phyloP scores from a whole-genome alignment of 2,797 vertebrate species.

The Chromis chromis region DNA sequence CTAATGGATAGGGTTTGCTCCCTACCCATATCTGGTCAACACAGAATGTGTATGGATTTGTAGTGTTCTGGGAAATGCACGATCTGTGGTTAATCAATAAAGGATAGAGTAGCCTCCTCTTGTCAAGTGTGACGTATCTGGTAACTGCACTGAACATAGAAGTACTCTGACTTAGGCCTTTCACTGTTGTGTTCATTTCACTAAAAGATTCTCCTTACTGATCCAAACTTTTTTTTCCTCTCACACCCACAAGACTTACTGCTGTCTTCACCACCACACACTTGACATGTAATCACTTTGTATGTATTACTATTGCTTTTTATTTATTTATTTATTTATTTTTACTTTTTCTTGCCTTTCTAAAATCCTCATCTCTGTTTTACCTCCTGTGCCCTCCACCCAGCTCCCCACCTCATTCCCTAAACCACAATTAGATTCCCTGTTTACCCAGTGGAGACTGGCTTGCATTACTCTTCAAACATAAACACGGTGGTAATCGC shows the following conservation, averaged over 20 bases:
- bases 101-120: slow-evolving; percentile 52
- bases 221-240: slow-evolving; percentile 14
- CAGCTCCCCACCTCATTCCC: slow-evolving; percentile 57
- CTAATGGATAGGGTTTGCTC: slow-evolving; percentile 21
- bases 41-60: slow-evolving; percentile 58
- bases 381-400: slow-evolving; percentile 60
- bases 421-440: slow-evolving; percentile 80
- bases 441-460: slow-evolving; percentile 82
- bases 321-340: too few relatives aligned
- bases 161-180: slow-evolving; percentile 22
- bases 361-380: slow-evolving; percentile 48
- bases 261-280: slow-evolving; percentile 23
- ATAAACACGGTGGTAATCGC: slow-evolving; percentile 81
- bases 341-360: slow-evolving; percentile 31
- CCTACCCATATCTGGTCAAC: slow-evolving; percentile 9
- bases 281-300: slow-evolving; percentile 42
- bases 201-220: slow-evolving; percentile 32
- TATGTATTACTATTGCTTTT: slow-evolving; percentile 26
- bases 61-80: slow-evolving; percentile 74
- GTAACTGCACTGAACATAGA: slow-evolving; percentile 39
- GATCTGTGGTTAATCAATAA: slow-evolving; percentile 69
- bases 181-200: slow-evolving; percentile 20
- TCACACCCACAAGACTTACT: slow-evolving; percentile 13
- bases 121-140: slow-evolving; percentile 40
- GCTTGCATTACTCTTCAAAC: slow-evolving; percentile 83